Conservation (phyloP, 2,888 invertebrate genomes). For the Rotaria socialis region DNA sequence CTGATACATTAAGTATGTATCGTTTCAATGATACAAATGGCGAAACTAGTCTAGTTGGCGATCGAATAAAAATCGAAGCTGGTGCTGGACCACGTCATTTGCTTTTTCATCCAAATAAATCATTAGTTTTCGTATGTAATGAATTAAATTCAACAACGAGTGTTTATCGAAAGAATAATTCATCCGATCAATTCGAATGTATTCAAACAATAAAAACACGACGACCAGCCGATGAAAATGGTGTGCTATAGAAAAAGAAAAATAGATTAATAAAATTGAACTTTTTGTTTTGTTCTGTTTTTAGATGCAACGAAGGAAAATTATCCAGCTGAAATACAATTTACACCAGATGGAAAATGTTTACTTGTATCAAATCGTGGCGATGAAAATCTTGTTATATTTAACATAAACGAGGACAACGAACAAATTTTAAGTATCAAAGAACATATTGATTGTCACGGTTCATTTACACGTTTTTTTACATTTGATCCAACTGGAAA, state of each 20-base stretch:
- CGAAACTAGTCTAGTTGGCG: not conserved
- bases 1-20: not conserved
- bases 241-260: not conserved
- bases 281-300: not conserved
- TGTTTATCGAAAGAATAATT: not conserved
- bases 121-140: not conserved
- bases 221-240: not conserved
- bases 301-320: not conserved
- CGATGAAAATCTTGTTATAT: not conserved
- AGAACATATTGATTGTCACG: constrained; percentile 23
- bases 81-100: constrained; percentile 15
- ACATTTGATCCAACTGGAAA: not conserved
- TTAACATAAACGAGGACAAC: not conserved
- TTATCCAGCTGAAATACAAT: not conserved
- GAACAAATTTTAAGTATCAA: not conserved
- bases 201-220: constrained; percentile 7
- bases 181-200: not conserved
- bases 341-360: not conserved
- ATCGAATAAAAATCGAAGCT: not conserved
- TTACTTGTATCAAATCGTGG: constrained; percentile 25
- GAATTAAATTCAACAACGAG: constrained; percentile 34
- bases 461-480: constrained; percentile 25
- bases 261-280: too few relatives aligned
- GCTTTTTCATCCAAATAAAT: not conserved
- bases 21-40: not conserved